Evolutionary conservation across 2,113 vertebrate species (phyloP).

Genomic region (Leiothrix lutea): DNA sequence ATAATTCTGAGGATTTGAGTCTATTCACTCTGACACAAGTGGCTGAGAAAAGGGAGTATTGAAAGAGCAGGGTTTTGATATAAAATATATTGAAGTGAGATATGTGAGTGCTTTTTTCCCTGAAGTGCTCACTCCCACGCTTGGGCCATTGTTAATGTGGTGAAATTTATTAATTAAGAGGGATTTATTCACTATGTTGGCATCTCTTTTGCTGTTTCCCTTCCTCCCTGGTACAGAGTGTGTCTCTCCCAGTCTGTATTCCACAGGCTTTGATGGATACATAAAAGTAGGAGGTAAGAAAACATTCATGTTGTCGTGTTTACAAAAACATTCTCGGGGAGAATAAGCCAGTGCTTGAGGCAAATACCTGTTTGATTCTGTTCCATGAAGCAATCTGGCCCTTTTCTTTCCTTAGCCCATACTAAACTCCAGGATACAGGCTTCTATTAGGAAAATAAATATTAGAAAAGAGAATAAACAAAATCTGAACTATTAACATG

Average conservation of each 20-base stretch:
- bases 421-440: neutral
- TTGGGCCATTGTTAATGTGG: neutral
- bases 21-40: neutral
- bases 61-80: neutral
- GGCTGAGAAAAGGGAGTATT: neutral
- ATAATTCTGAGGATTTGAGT: neutral
- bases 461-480: neutral
- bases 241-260: neutral
- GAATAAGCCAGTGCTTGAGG: neutral
- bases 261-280: neutral
- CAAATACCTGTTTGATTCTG: neutral
- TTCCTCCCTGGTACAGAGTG: neutral
- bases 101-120: neutral
- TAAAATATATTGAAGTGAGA: neutral
- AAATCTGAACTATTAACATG: neutral
- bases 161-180: neutral
- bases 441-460: neutral
- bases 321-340: neutral
- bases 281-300: neutral
- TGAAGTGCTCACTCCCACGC: neutral
- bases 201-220: neutral
- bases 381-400: neutral
- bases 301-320: neutral
- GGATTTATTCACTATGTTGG: neutral
- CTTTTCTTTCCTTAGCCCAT: neutral